Evolutionary conservation across 2,888 invertebrate species (phyloP).

Genomic region (Ceriagrion tenellum): DNA sequence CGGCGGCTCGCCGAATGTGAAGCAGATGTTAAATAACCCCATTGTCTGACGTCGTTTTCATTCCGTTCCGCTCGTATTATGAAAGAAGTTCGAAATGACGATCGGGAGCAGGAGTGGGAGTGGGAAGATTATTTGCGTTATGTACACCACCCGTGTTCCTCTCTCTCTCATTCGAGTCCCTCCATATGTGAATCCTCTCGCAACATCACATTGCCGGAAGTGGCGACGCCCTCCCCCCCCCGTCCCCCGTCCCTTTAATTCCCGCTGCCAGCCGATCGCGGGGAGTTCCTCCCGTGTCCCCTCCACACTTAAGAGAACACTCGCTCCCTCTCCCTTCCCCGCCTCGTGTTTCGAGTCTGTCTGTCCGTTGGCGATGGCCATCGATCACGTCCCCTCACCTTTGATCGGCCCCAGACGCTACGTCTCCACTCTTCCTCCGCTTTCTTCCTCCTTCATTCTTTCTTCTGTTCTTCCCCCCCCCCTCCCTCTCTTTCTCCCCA

Average conservation of each 20-base stretch:
- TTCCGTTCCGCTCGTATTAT: too few species aligned
- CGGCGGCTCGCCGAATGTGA: too few species aligned
- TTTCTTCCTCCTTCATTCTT: background rate
- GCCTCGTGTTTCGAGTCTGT: background rate
- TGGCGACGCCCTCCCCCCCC: background rate
- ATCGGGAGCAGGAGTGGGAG: too few species aligned
- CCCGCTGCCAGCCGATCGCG: background rate
- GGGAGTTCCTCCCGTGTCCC: background rate
- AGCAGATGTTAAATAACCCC: too few species aligned
- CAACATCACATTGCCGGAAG: background rate
- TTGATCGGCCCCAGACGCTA: background rate
- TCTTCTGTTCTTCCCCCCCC: background rate
- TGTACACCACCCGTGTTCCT: too few species aligned
- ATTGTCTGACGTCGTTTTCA: too few species aligned
- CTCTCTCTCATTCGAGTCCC: too few species aligned
- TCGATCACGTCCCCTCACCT: constrained; percentile 18
- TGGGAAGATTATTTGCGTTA: too few species aligned
- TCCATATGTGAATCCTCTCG: too few species aligned
- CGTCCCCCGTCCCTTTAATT: background rate
- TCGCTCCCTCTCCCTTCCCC: background rate
- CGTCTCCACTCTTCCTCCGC: background rate
- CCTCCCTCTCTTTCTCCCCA: background rate
- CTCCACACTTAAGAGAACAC: background rate
- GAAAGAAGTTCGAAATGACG: too few species aligned
- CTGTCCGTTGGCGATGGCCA: background rate